Conservation (phyloP, 2,797 vertebrate species). For the Arrhamphus sclerolepis region DNA sequence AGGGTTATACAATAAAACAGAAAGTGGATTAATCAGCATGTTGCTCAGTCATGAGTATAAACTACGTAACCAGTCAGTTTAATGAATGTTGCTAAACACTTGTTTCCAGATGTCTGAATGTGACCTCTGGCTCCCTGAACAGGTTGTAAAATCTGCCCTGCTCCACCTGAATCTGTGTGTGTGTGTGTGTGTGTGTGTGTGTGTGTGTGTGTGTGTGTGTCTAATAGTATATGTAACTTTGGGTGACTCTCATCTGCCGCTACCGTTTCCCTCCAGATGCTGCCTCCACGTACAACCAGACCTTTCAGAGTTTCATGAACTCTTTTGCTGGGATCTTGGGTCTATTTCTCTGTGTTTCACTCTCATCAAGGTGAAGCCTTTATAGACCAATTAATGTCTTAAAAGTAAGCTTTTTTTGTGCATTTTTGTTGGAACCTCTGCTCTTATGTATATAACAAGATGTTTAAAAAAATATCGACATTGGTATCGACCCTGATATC, state of each 20-base stretch:
- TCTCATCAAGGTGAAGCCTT: no score
- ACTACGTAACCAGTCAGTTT: not conserved
- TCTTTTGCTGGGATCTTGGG: not conserved
- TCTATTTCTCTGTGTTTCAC: no score
- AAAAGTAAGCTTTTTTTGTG: no score
- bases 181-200: constrained; percentile 3
- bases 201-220: not conserved
- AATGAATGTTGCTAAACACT: constrained; percentile 7
- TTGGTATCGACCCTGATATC: no score
- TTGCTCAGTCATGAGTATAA: constrained; percentile 4
- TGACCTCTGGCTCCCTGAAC: constrained; percentile 8
- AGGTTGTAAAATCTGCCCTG: constrained; percentile 8
- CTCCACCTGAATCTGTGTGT: constrained; percentile 26
- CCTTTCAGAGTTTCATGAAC: not conserved
- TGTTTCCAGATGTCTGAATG: constrained; percentile 6
- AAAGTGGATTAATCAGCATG: not conserved
- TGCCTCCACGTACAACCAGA: constrained; percentile 10
- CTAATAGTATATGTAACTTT: not conserved
- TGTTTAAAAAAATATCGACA: no score
- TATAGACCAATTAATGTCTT: no score
- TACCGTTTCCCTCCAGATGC: constrained; percentile 31
- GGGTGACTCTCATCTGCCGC: not conserved
- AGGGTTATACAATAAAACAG: not conserved
- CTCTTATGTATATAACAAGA: no score
- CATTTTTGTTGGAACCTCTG: no score